phyloP scores from a whole-genome alignment of 2,113 vertebrate species.

The Parotia lawesii region DNA sequence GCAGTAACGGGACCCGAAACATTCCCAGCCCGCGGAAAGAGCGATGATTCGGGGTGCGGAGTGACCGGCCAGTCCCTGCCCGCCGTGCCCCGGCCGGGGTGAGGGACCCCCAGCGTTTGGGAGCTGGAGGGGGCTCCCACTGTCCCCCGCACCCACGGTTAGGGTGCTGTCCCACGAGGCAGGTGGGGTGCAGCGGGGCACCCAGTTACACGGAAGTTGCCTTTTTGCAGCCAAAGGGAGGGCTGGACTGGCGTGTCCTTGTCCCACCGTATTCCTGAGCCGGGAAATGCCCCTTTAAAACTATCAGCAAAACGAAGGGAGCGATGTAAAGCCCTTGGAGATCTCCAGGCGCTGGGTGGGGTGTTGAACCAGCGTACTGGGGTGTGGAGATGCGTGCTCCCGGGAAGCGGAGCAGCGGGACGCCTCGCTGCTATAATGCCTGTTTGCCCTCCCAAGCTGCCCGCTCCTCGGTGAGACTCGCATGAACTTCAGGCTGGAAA shows the following conservation, averaged over 20 bases:
- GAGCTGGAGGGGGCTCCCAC: not conserved
- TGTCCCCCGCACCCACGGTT: not conserved
- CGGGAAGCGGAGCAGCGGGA: not conserved
- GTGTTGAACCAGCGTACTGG: not conserved
- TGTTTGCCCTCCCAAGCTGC: not conserved
- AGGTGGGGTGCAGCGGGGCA: not conserved
- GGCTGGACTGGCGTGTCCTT: not conserved
- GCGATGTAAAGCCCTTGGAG: not conserved
- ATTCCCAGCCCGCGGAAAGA: not conserved
- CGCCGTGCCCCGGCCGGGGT: not conserved
- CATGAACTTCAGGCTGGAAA: conserved; percentile 4
- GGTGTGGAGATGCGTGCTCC: not conserved
- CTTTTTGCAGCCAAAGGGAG: not conserved
- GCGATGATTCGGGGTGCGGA: not conserved
- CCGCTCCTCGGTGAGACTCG: not conserved
- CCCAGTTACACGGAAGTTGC: not conserved
- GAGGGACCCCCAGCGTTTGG: not conserved
- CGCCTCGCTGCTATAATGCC: not conserved
- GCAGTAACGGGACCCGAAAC: not conserved
- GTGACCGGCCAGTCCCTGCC: not conserved
- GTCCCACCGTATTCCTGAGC: not conserved
- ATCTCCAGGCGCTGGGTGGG: not conserved
- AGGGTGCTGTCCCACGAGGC: not conserved
- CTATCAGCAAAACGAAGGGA: not conserved
- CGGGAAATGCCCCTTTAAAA: not conserved